phyloP scores from a whole-genome alignment of 2,888 invertebrate genomes.

The Eudemis profundana region DNA sequence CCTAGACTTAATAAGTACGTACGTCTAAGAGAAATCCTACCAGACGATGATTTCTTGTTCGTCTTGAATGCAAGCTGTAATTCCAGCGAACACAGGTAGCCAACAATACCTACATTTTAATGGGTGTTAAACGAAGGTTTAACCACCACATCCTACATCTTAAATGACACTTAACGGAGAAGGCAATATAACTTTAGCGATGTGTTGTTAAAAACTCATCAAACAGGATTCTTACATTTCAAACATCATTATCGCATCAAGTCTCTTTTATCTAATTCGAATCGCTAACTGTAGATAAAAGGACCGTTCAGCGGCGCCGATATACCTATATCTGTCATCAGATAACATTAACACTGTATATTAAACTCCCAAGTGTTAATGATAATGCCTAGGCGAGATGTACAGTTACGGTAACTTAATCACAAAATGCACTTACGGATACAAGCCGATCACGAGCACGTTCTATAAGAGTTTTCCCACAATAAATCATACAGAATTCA shows the following conservation, averaged over 20 bases:
- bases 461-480: slow-evolving; percentile 40
- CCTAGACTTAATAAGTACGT: slow-evolving; percentile 15
- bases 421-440: slow-evolving; percentile 35
- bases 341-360: slow-evolving; percentile 29
- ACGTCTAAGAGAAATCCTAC: neutral
- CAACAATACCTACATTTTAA: slow-evolving; percentile 7
- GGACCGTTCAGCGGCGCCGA: slow-evolving; percentile 13
- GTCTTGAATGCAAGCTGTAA: neutral
- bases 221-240: slow-evolving; percentile 44
- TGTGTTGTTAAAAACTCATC: slow-evolving; percentile 34
- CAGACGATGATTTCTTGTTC: neutral
- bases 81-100: neutral
- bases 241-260: slow-evolving; percentile 57
- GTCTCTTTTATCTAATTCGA: slow-evolving; percentile 57
- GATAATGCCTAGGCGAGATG: neutral
- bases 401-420: slow-evolving; percentile 23
- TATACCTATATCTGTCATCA: neutral
- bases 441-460: slow-evolving; percentile 25
- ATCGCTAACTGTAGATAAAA: slow-evolving; percentile 47
- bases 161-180: slow-evolving; percentile 27
- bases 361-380: slow-evolving; percentile 32
- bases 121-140: neutral
- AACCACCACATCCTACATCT: neutral
- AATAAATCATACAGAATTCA: slow-evolving; percentile 48
- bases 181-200: slow-evolving; percentile 23